A percentile compares a stretch with the other conserved stretches of the same genome.
phyloP scores from a whole-genome alignment of 64 coral and sea anemone genomes.

The Montipora capricornis region DNA sequence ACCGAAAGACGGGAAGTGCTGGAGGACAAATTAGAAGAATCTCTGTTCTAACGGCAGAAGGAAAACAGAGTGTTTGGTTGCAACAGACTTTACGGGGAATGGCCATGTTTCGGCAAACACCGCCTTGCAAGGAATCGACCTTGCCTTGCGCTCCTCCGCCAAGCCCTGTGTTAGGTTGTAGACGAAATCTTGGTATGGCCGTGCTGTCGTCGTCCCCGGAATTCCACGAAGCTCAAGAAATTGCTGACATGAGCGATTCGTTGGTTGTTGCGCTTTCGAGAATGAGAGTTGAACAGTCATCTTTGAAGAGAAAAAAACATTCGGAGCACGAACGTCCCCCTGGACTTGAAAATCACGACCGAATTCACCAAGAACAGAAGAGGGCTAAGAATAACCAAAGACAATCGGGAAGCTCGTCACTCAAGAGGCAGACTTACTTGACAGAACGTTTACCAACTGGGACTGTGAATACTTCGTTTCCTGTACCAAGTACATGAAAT shows the following conservation, averaged over 20 bases:
- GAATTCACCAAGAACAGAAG: constrained; percentile 63
- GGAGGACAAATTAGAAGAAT: not conserved
- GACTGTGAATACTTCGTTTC: constrained; percentile 61
- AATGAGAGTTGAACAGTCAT: constrained; percentile 82
- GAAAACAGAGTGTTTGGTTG: not conserved
- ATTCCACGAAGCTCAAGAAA: constrained; percentile 46
- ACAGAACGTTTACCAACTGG: constrained; percentile 16
- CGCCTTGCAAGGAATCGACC: constrained; percentile 38
- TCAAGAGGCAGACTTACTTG: constrained; percentile 22
- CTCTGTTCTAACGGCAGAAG: not conserved
- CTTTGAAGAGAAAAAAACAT: constrained; percentile 77
- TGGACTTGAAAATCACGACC: constrained; percentile 50
- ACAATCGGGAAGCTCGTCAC: constrained; percentile 28
- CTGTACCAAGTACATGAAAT: constrained; percentile 56
- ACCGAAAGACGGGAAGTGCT: not conserved
- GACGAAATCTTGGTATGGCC: constrained; percentile 66
- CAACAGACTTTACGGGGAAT: constrained; percentile 1
- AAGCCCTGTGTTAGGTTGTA: constrained; percentile 67
- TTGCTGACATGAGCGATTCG: constrained; percentile 73
- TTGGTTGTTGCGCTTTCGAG: constrained; percentile 72
- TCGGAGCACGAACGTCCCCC: constrained; percentile 73
- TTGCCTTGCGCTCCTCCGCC: constrained; percentile 79
- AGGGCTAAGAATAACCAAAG: constrained; percentile 66
- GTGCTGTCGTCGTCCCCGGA: constrained; percentile 74
- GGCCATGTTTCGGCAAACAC: constrained; percentile 29